phyloP scores from a whole-genome alignment of 2,797 vertebrate species.

The Micromesistius poutassou region DNA sequence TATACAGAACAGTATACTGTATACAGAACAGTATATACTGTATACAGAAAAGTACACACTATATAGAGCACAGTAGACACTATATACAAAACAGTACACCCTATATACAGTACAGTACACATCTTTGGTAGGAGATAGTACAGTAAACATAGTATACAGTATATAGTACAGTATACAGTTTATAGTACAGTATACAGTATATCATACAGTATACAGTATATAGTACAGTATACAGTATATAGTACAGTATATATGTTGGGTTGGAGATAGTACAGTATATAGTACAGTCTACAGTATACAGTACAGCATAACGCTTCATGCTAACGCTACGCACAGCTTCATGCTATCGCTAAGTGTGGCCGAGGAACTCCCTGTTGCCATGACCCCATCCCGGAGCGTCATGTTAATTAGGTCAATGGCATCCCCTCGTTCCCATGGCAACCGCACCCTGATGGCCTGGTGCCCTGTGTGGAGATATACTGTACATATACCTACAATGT shows the following conservation, averaged over 20 bases:
- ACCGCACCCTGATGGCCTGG: constrained; percentile 49
- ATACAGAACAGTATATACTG: too few relatives aligned
- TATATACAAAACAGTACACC: too few relatives aligned
- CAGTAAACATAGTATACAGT: too few relatives aligned
- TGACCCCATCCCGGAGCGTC: constrained; percentile 65
- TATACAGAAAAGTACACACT: too few relatives aligned
- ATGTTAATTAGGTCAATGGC: constrained; percentile 74
- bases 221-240: neutral
- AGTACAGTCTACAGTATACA: neutral
- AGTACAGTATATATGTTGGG: too few relatives aligned
- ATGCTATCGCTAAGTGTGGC: constrained; percentile 23
- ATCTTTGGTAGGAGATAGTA: too few relatives aligned
- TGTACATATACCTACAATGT: neutral
- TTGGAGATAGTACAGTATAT: too few relatives aligned
- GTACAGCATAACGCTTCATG: neutral
- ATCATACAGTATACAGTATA: neutral
- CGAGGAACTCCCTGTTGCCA: constrained; percentile 59
- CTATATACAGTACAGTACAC: too few relatives aligned
- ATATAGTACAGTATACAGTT: too few relatives aligned
- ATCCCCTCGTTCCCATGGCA: constrained; percentile 71
- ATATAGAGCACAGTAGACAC: too few relatives aligned
- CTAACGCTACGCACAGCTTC: neutral
- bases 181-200: too few relatives aligned
- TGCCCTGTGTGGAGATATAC: constrained; percentile 16
- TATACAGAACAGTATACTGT: too few relatives aligned